A percentile compares a stretch with the other conserved stretches of the same genome.
These are phyloP conservation scores for Tipula vernalis DNA, from an alignment of 2,888 invertebrate genomes.

Conservation along the genomic window DNA sequence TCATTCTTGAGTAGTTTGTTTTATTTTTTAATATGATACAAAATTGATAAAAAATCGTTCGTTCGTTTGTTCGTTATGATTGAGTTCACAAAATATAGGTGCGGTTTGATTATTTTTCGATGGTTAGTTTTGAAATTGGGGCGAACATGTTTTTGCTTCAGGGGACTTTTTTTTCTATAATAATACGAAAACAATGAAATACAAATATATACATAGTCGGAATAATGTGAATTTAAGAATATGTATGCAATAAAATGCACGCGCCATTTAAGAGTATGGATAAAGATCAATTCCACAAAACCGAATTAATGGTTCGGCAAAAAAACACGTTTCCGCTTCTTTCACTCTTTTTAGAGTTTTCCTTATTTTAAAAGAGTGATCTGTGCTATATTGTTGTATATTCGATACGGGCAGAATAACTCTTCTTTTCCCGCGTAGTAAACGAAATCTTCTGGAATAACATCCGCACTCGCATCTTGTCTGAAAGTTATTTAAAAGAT, in stretches of 20 bases:
- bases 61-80: neutral
- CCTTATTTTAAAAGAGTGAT: too few relatives aligned
- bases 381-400: too few relatives aligned
- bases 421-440: too few relatives aligned
- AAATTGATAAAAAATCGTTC: neutral
- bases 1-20: neutral
- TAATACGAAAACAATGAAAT: neutral
- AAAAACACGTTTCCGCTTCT: too few relatives aligned
- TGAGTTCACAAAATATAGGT: neutral
- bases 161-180: neutral
- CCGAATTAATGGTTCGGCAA: too few relatives aligned
- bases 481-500: too few relatives aligned
- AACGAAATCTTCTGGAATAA: too few relatives aligned
- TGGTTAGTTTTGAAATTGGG: neutral
- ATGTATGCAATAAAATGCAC: neutral
- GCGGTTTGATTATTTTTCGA: neutral
- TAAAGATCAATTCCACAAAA: too few relatives aligned
- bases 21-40: neutral
- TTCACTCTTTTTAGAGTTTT: too few relatives aligned
- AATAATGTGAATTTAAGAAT: neutral
- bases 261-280: too few relatives aligned
- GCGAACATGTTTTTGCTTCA: neutral
- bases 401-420: too few relatives aligned
- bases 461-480: too few relatives aligned
- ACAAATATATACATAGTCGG: neutral